Conservation (phyloP, 2,113 vertebrate genomes). For the Dromiciops gliroides region DNA sequence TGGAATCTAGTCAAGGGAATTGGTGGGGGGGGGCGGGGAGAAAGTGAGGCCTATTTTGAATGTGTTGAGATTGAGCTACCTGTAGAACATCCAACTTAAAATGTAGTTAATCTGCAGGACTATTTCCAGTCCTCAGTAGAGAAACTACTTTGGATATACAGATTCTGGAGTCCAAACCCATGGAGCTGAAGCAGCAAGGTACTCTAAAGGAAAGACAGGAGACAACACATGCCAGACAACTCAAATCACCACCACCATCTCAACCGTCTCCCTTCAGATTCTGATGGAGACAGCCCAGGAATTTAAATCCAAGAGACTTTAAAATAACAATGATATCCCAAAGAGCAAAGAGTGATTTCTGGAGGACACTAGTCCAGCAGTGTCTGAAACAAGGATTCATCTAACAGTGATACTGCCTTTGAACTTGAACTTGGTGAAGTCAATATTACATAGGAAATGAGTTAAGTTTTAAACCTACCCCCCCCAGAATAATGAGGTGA, state of each 20-base stretch:
- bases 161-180: background rate
- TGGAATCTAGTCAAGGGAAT: background rate
- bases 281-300: background rate
- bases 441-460: no score
- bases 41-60: background rate
- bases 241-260: background rate
- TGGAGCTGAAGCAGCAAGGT: background rate
- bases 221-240: background rate
- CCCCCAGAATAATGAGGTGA: no score
- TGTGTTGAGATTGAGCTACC: no score
- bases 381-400: background rate
- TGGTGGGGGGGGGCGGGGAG: background rate
- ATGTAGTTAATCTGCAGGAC: no score
- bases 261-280: background rate
- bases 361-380: background rate
- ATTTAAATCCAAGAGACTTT: background rate
- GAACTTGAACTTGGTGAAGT: no score
- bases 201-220: background rate
- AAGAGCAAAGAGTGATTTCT: background rate
- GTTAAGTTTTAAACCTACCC: no score
- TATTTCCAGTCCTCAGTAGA: background rate
- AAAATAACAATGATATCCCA: background rate
- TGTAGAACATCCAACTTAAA: no score
- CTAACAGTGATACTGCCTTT: no score
- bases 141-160: background rate